Evolutionary conservation across 37 sponge, comb jelly and placozoan species (phyloP).

Genomic region (Dysidea cf. avara): DNA sequence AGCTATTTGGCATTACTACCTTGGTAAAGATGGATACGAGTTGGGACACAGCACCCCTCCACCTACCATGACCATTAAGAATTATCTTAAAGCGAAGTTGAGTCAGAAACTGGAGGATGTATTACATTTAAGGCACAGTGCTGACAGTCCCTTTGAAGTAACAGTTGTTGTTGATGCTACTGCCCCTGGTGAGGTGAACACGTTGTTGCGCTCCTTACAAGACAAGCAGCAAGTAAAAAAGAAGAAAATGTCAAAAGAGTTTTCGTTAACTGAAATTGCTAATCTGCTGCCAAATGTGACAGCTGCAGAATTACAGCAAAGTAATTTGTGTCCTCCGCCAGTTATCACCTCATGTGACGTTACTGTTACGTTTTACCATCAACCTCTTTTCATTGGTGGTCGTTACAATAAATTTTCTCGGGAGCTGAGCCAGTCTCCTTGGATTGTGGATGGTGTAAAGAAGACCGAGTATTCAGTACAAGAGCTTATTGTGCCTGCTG

Average conservation of each 20-base stretch:
- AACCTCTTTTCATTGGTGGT: conserved; percentile 69
- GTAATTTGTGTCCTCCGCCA: conserved; percentile 12
- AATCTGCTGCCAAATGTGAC: conserved; percentile 4
- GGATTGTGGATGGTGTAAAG: conserved; percentile 86
- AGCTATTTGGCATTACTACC: no score
- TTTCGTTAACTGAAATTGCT: background rate
- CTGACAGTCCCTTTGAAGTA: conserved; percentile 42
- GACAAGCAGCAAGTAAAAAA: background rate
- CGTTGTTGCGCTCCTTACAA: no score
- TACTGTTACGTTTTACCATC: conserved; percentile 30
- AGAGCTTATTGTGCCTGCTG: conserved; percentile 53
- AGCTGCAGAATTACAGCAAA: conserved; percentile 10
- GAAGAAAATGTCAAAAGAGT: background rate
- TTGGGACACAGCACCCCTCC: no score
- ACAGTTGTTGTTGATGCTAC: conserved; percentile 29
- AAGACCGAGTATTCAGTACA: conserved; percentile 80
- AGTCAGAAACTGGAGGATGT: no score
- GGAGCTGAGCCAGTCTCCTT: conserved; percentile 88
- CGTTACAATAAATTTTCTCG: conserved; percentile 95
- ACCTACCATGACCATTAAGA: no score
- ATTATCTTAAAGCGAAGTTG: no score
- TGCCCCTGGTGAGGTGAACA: background rate
- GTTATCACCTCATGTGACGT: conserved; percentile 3
- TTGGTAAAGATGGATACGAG: no score
- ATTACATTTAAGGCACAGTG: background rate